Percentiles rank a stretch among this genome's conserved stretches.
phyloP scores from a whole-genome alignment of 2,797 vertebrate species.

The Phataginus tetradactyla region DNA sequence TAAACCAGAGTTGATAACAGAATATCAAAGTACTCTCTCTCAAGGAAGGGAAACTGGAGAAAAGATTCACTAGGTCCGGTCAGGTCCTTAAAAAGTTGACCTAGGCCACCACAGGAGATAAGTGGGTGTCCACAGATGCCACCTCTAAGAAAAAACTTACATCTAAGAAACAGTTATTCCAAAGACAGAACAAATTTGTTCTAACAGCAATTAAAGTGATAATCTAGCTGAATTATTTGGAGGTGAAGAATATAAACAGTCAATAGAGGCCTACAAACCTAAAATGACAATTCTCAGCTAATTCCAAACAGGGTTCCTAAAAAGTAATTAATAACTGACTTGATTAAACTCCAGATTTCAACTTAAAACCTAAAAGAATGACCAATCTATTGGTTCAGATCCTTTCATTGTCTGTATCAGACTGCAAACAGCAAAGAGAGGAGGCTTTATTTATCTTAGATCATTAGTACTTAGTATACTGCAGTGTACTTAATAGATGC shows the following conservation, averaged over 20 bases:
- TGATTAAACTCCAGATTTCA: slow-evolving; percentile 37
- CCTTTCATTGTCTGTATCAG: neutral
- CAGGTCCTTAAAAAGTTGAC: neutral
- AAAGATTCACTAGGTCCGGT: neutral
- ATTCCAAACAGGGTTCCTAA: slow-evolving; percentile 2
- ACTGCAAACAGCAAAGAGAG: neutral
- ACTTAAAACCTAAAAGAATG: slow-evolving; percentile 12
- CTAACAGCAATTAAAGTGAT: slow-evolving; percentile 7
- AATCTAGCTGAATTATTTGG: slow-evolving; percentile 18
- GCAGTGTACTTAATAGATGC: neutral
- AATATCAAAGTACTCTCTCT: neutral
- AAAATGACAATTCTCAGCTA: slow-evolving; percentile 35
- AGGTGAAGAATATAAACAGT: slow-evolving; percentile 47
- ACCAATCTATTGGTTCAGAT: slow-evolving; percentile 8
- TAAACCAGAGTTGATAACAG: neutral
- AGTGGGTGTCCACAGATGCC: neutral
- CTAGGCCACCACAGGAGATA: neutral
- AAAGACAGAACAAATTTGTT: slow-evolving; percentile 59
- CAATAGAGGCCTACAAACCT: slow-evolving; percentile 8
- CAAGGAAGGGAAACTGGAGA: neutral
- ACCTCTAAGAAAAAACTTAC: neutral
- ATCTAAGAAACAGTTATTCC: neutral
- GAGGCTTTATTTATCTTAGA: neutral
- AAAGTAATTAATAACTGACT: slow-evolving; percentile 29
- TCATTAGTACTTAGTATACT: neutral